Percentiles rank a stretch among this genome's conserved stretches.
These are phyloP conservation scores for Euspilapteryx auroguttella DNA, from an alignment of 2,888 invertebrate genomes.

Conservation along the genomic window DNA sequence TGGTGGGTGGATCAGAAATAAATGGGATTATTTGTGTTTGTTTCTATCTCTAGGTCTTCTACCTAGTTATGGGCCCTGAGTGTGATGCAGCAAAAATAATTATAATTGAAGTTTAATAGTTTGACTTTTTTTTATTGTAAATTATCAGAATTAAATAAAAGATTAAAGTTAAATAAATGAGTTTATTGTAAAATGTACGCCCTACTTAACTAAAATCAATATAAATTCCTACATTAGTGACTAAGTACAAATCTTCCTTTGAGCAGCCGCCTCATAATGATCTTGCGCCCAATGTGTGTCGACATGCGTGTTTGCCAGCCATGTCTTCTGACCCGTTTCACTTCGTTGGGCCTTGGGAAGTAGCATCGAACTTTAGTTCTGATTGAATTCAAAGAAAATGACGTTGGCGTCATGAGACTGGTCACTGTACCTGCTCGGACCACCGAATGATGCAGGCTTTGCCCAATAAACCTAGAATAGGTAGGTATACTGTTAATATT, in stretches of 20 bases:
- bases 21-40: too few species aligned
- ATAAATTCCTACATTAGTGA: slow-evolving; percentile 46
- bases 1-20: too few species aligned
- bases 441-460: slow-evolving; percentile 20
- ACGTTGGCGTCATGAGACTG: slow-evolving; percentile 30
- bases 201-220: too few species aligned
- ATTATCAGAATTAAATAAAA: too few species aligned
- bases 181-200: too few species aligned
- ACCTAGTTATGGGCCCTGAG: too few species aligned
- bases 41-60: too few species aligned
- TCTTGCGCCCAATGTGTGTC: slow-evolving; percentile 67
- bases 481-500: slow-evolving; percentile 1
- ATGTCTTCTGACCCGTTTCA: slow-evolving; percentile 68
- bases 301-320: slow-evolving; percentile 73
- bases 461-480: slow-evolving; percentile 25
- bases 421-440: slow-evolving; percentile 13
- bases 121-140: too few species aligned
- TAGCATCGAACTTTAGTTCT: slow-evolving; percentile 64
- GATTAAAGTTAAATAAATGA: too few species aligned
- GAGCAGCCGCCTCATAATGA: slow-evolving; percentile 75
- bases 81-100: too few species aligned
- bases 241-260: slow-evolving; percentile 71
- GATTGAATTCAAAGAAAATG: slow-evolving; percentile 23
- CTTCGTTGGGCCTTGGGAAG: slow-evolving; percentile 77
- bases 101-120: too few species aligned